Percentiles rank a stretch among this genome's conserved stretches.
phyloP scores from a whole-genome alignment of 2,888 invertebrate species.

The Oligia fasciuncula region DNA sequence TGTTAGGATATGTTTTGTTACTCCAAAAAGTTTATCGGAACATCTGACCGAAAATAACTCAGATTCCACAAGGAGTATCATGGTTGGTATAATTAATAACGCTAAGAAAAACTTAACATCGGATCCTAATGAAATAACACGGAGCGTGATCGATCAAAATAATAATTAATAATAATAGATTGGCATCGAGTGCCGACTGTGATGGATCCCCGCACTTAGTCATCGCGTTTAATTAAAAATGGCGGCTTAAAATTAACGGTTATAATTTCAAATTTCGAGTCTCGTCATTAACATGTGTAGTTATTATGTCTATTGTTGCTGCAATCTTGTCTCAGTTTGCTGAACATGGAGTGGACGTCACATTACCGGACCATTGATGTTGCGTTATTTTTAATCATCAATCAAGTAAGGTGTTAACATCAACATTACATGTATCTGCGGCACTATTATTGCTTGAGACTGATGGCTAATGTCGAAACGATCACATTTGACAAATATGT shows the following conservation, averaged over 20 bases:
- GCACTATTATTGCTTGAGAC: constrained; percentile 63
- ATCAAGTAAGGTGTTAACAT: constrained; percentile 73
- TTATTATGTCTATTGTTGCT: constrained; percentile 65
- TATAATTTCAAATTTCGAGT: constrained; percentile 81
- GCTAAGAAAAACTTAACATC: constrained; percentile 78
- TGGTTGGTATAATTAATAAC: constrained; percentile 79
- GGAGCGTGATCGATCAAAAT: constrained; percentile 88
- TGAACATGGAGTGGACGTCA: constrained; percentile 60
- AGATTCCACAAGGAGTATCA: constrained; percentile 55
- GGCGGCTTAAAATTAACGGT: constrained; percentile 85
- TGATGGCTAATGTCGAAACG: constrained; percentile 71
- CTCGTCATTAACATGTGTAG: constrained; percentile 76
- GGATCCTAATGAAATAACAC: constrained; percentile 87
- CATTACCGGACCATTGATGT: constrained; percentile 71
- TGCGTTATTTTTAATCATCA: constrained; percentile 80
- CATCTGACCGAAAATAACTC: constrained; percentile 59
- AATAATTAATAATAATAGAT: constrained; percentile 90
- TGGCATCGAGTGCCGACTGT: constrained; percentile 81
- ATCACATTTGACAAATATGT: constrained; percentile 71
- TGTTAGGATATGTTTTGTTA: constrained; percentile 7
- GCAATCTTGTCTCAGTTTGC: constrained; percentile 66
- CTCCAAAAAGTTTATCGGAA: constrained; percentile 20
- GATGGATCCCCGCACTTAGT: constrained; percentile 88
- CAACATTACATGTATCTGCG: constrained; percentile 57
- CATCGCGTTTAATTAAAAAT: constrained; percentile 90